These are phyloP conservation scores for Abramis brama DNA, from an alignment of 2,113 vertebrate genomes.

Conservation along the genomic window DNA sequence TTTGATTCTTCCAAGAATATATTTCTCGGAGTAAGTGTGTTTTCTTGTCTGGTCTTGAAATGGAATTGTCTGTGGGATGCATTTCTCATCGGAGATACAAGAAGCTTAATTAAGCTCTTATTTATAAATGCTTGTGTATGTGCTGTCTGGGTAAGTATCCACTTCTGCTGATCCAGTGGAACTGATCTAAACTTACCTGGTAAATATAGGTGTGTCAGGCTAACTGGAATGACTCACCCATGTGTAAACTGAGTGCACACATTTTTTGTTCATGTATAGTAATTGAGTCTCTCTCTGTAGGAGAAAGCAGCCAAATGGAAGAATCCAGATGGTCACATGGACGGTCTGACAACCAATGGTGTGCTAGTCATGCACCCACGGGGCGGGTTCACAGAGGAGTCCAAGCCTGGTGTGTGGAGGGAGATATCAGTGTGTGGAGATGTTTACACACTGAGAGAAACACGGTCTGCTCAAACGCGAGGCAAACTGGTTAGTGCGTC, in stretches of 20 bases:
- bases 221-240: slow-evolving; percentile 24
- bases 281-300: slow-evolving; percentile 67
- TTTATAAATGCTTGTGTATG: slow-evolving; percentile 32
- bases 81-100: slow-evolving; percentile 12
- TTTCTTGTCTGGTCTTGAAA: not conserved
- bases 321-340: slow-evolving; percentile 98
- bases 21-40: slow-evolving; percentile 91
- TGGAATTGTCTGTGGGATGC: not conserved
- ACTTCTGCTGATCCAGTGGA: slow-evolving; percentile 43
- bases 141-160: slow-evolving; percentile 21
- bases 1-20: slow-evolving; percentile 99
- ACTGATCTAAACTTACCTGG: slow-evolving; percentile 36
- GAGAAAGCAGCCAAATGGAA: slow-evolving; percentile 99
- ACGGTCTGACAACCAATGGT: slow-evolving; percentile 95
- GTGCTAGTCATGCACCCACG: slow-evolving; percentile 97
- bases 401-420: slow-evolving; percentile 92
- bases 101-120: slow-evolving; percentile 5
- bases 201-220: slow-evolving; percentile 41
- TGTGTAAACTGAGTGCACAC: slow-evolving; percentile 1
- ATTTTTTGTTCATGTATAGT: slow-evolving; percentile 1
- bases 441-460: slow-evolving; percentile 95
- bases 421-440: slow-evolving; percentile 98
- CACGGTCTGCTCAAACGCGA: slow-evolving; percentile 92
- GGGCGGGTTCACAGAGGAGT: slow-evolving; percentile 95
- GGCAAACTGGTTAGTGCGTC: slow-evolving; percentile 88